Evolutionary conservation across 2,797 vertebrate genomes (phyloP), one percentile per base, ranked within the genome.

Genomic region (Botia kubotai): DNA sequence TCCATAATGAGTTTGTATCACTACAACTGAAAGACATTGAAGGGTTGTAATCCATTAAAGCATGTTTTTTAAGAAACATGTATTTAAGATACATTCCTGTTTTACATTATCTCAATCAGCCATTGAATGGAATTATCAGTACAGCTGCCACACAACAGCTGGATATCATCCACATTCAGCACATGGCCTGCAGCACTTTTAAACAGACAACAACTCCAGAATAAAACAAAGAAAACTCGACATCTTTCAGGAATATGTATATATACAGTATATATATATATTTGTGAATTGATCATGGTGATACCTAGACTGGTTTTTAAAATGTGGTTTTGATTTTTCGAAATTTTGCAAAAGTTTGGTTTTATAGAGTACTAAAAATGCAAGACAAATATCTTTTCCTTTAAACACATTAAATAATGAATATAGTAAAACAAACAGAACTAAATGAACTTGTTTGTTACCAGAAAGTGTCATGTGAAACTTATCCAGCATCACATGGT

Each of bases 101-200:
- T 23, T 75, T 48, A 46, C 10, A 1, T 46, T 46, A 16, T 48
- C 36, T 80, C 23, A 50, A 0, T 14, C 26, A 14, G 33, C 48
- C 14, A 12, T 2, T 75, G 17, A 48, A 65, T 55, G 8, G 46
- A 21, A 17, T n/a, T 14, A 43, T 63, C 17, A 48, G 71, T 36
- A 39, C 36, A 21, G 46, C 60, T 14, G 57, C 29, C 57, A 50
- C 26, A 71, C 66, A 19, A 36, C 55, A 84, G 75, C 70, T 84
- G 71, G 29, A 66, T 21, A 67, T 60, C 29, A 67, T 48, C 21
- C 62, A 46, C 43, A n/a, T 50, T 72, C 26, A 66, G 39, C 75
- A 68, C 36, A 65, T 58, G 43, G 60, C 58, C 67, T 63, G 19
- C 16, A 17, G 48, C 39, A 36, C n/a, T 48, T 10, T 11, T 46